phyloP scores from a whole-genome alignment of 1,140 invertebrate species.

The Oncopodura yosiiana region DNA sequence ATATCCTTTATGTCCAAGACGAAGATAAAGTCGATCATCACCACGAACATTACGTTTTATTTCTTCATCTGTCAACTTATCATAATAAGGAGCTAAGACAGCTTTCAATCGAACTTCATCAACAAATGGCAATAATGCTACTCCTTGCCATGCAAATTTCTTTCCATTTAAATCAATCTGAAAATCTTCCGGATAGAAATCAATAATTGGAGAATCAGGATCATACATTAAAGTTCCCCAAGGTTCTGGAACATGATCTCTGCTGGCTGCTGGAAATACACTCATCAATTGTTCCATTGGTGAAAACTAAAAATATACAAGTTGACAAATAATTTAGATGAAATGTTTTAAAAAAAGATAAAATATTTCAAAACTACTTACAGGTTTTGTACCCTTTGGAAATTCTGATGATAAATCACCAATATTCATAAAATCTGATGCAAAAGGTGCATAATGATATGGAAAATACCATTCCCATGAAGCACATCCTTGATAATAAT shows the following conservation, averaged over 20 bases:
- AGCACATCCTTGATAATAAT: constrained; percentile 98
- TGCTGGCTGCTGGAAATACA: constrained; percentile 95
- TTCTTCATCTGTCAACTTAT: constrained; percentile 68
- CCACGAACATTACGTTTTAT: constrained; percentile 55
- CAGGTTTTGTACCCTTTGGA: constrained; percentile 74
- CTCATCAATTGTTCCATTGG: constrained; percentile 98
- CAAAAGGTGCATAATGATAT: constrained; percentile 99
- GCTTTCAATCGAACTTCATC: constrained; percentile 85
- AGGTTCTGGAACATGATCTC: constrained; percentile 79
- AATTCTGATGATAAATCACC: constrained; percentile 74
- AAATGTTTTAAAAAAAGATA: constrained; percentile 8
- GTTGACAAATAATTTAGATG: neutral
- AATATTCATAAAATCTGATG: constrained; percentile 94
- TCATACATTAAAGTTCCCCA: constrained; percentile 93
- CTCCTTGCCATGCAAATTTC: constrained; percentile 99
- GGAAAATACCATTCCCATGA: constrained; percentile 99
- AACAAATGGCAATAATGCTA: constrained; percentile 94
- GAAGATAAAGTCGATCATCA: constrained; percentile 69
- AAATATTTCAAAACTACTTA: constrained; percentile 42
- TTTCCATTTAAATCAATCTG: constrained; percentile 99
- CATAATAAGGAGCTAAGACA: constrained; percentile 71
- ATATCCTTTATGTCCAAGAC: constrained; percentile 55
- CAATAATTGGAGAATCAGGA: constrained; percentile 87
- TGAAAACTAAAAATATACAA: constrained; percentile 59
- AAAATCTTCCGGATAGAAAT: constrained; percentile 98